Evolutionary conservation across 1,140 invertebrate genomes (phyloP).

Genomic region (Chrysoperla carnea): DNA sequence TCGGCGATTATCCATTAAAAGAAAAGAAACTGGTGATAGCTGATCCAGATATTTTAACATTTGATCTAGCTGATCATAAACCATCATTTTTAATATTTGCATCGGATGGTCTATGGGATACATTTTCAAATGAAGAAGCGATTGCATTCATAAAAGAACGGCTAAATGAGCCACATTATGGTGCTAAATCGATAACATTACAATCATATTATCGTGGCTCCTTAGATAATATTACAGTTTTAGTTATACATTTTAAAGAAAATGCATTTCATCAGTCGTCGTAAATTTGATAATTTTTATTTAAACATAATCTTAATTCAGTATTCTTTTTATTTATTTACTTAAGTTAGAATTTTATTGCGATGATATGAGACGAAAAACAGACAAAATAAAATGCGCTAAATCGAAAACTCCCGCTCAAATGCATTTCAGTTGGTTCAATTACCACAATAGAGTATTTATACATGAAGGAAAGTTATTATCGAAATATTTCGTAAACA

Average conservation of each 20-base stretch:
- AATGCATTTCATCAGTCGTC: conserved; percentile 13
- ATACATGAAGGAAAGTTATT: too few species aligned
- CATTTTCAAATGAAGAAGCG: conserved; percentile 86
- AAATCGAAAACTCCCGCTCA: too few species aligned
- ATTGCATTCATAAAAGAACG: conserved; percentile 69
- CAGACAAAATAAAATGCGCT: too few species aligned
- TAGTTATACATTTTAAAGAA: conserved; percentile 73
- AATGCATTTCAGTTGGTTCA: too few species aligned
- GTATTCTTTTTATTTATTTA: too few species aligned
- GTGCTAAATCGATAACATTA: conserved; percentile 74
- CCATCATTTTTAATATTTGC: conserved; percentile 83
- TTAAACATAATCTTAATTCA: too few species aligned
- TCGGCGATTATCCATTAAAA: conserved; percentile 91
- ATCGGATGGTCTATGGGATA: conserved; percentile 93
- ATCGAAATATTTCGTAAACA: too few species aligned
- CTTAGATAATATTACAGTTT: conserved; percentile 87
- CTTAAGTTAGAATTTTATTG: too few species aligned
- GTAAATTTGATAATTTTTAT: too few species aligned
- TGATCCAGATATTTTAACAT: conserved; percentile 89
- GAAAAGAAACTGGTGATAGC: conserved; percentile 85
- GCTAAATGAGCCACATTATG: conserved; percentile 67
- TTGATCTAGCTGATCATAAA: conserved; percentile 67
- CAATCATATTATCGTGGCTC: conserved; percentile 87
- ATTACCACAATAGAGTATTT: too few species aligned
- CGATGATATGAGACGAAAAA: too few species aligned